phyloP scores from a whole-genome alignment of 2,888 invertebrate species.

The Dryocosmus kuriphilus region DNA sequence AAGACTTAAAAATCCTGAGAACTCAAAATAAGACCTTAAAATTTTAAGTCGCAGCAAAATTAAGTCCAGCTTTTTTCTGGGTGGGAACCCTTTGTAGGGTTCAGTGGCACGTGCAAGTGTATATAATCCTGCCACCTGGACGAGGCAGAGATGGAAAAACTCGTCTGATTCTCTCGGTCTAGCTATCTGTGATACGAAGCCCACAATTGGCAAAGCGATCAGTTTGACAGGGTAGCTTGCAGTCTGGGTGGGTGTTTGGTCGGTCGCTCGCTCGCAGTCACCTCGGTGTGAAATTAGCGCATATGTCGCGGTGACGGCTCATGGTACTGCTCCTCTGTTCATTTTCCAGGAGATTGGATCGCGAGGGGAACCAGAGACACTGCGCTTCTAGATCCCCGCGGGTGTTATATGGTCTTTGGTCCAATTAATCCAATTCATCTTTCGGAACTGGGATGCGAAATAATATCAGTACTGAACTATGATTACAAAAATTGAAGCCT shows the following conservation, averaged over 20 bases:
- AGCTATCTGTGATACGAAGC: neutral
- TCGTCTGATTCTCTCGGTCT: neutral
- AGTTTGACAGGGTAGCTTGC: neutral
- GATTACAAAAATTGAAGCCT: no score
- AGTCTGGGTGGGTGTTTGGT: conserved; percentile 37
- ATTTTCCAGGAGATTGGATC: conserved; percentile 77
- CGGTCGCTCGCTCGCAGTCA: conserved; percentile 67
- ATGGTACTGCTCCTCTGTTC: conserved; percentile 73
- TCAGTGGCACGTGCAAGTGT: neutral
- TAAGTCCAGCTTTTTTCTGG: no score
- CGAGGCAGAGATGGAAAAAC: conserved; percentile 26
- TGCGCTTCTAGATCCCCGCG: conserved; percentile 58
- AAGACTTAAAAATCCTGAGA: no score
- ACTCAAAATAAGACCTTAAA: no score
- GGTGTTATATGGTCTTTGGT: conserved; percentile 63
- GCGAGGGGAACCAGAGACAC: conserved; percentile 62
- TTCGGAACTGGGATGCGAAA: conserved; percentile 46
- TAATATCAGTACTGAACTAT: neutral
- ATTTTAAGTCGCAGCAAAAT: no score
- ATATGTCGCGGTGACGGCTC: conserved; percentile 76
- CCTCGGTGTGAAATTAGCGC: conserved; percentile 77
- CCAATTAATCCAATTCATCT: conserved; percentile 63
- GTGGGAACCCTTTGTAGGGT: neutral
- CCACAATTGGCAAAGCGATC: conserved; percentile 11
- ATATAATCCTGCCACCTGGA: neutral